Evolutionary conservation across 2,888 invertebrate species (phyloP).

Genomic region (Leucoptera coffeella): DNA sequence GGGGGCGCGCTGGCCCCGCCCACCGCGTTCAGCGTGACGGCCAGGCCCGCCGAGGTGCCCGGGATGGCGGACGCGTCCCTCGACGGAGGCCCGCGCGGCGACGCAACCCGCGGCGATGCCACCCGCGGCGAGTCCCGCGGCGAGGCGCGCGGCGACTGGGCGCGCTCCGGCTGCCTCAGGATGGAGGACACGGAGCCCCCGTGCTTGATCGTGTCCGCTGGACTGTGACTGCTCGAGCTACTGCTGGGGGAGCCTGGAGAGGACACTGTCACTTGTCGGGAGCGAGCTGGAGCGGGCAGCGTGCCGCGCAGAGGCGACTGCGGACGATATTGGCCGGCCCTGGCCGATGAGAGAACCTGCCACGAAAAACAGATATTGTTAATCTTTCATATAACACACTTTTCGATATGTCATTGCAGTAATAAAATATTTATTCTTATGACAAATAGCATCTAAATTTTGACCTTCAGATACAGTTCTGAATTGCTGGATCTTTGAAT

Average conservation of each 20-base stretch:
- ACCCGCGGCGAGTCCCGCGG: slow-evolving; percentile 14
- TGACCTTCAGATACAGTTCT: no score
- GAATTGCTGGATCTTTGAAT: no score
- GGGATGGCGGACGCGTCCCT: slow-evolving; percentile 34
- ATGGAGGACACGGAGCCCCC: slow-evolving; percentile 44
- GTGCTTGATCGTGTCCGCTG: slow-evolving; percentile 70
- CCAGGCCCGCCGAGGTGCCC: slow-evolving; percentile 57
- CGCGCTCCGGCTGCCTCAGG: slow-evolving; percentile 34
- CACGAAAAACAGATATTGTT: no score
- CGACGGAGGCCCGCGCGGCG: slow-evolving; percentile 15
- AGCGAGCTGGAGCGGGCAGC: slow-evolving; percentile 45
- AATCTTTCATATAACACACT: no score
- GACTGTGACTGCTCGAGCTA: slow-evolving; percentile 76
- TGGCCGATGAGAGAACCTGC: slow-evolving; percentile 66
- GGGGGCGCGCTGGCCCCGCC: slow-evolving; percentile 13
- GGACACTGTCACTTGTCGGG: slow-evolving; percentile 45
- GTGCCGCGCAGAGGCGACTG: slow-evolving; percentile 61
- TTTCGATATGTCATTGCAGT: no score
- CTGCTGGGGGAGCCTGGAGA: slow-evolving; percentile 79
- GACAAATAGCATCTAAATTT: no score
- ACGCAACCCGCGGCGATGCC: slow-evolving; percentile 25
- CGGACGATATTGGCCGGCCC: slow-evolving; percentile 66
- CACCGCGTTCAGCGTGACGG: slow-evolving; percentile 50
- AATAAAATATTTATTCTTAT: no score
- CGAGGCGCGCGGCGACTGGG: slow-evolving; percentile 28